Percentiles rank a stretch among this genome's conserved stretches.
Evolutionary conservation across 2,888 invertebrate species (phyloP).

Genomic region (Crocallis elinguaria): DNA sequence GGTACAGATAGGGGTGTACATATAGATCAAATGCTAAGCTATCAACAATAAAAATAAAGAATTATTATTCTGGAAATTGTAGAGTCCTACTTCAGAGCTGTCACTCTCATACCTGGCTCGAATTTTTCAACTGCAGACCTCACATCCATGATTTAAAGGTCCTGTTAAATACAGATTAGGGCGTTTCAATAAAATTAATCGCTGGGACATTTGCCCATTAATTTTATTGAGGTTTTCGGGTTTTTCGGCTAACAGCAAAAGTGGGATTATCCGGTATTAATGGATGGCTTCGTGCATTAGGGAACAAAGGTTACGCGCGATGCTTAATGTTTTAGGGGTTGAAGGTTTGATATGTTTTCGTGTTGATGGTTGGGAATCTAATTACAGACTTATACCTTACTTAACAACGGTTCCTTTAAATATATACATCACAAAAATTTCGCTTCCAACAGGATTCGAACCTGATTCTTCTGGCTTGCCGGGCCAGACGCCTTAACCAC

Average conservation of each 20-base stretch:
- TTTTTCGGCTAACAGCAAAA: constrained; percentile 5
- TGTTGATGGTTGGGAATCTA: too few relatives aligned
- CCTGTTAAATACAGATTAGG: constrained; percentile 24
- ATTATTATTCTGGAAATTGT: too few relatives aligned
- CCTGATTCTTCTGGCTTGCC: too few relatives aligned
- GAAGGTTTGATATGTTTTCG: too few relatives aligned
- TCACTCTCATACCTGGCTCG: background rate
- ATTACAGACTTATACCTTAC: too few relatives aligned
- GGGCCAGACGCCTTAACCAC: too few relatives aligned
- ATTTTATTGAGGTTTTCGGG: constrained; percentile 25
- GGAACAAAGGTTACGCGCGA: constrained; percentile 1
- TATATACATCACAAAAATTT: too few relatives aligned
- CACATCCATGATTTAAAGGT: constrained; percentile 9
- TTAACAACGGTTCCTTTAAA: too few relatives aligned
- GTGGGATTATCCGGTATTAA: constrained; percentile 9
- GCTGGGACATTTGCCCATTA: constrained; percentile 18
- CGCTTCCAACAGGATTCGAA: too few relatives aligned
- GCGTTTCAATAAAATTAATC: constrained; percentile 23
- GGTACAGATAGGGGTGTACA: too few relatives aligned
- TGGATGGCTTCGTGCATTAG: background rate
- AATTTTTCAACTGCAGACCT: constrained; percentile 5
- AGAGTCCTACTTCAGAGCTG: background rate
- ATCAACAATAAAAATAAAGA: too few relatives aligned
- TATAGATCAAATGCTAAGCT: too few relatives aligned
- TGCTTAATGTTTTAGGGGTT: background rate